Base-by-base conservation (phyloP, 2,888 invertebrate genomes). In the Parnassius mnemosyne region DNA sequence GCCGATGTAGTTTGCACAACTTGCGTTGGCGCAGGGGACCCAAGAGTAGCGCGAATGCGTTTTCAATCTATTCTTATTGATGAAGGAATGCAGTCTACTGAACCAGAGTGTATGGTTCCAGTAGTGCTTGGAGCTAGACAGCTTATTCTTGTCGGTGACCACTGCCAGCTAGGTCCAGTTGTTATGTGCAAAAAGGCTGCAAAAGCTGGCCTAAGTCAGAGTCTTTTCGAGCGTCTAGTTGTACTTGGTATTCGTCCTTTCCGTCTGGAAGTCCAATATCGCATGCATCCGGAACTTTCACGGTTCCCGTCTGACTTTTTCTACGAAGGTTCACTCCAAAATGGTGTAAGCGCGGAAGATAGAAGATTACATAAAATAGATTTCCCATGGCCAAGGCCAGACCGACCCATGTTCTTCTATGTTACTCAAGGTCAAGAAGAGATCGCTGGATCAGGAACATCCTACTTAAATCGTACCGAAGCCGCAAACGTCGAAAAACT, bases 131-230 rank as follows among this genome's bases (percentile, higher is more conserved):
- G 99, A 11, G 99, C 99, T 9, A 95, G 98, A 72, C 99, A 99
- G 85, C 92, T 99, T 59, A 98, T 99, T 69, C 93, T 99, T 2
- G 99, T 99, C 0, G 99, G 99, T 11, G 99, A 99, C 87, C 99
- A 99, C 82, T 99, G 99, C 80, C 99, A 99, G 87, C 92, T 99
- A 65, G 99, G 99, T 0, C 99, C 99, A 0, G 99, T 99, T 0
- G 99, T 99, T 0, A 99, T 99, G 98, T 99, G 99, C 91, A 99
- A 99, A 86, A 98, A 99, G 82, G 99, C 99, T 0, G 98, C 99
- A 0, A 94, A 97, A 60, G 99, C 99, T 0, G 99, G 99, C 1
- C 93, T 99, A 25, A 97, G 97, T 0, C 99, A 99, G 84, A 98
- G 98, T 58, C 93, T 99, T 65, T 99, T 99, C 84, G 99, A 99